phyloP scores from a whole-genome alignment of 2,113 vertebrate species.

The Rynchops niger region DNA sequence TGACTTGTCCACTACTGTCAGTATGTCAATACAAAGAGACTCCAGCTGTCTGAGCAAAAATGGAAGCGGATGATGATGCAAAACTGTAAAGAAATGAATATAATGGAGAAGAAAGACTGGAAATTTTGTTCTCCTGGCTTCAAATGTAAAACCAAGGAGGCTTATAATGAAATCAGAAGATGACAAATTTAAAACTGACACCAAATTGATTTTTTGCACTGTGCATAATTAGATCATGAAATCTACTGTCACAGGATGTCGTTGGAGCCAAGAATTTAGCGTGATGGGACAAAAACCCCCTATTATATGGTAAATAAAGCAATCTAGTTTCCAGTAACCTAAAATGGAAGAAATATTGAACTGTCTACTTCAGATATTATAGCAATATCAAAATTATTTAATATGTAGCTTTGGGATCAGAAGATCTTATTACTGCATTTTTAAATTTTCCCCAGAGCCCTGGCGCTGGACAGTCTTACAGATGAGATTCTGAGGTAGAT shows the following conservation, averaged over 20 bases:
- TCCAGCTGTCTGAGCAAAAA: not conserved
- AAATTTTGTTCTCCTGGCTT: not conserved
- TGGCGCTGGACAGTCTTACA: not conserved
- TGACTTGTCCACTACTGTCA: not conserved
- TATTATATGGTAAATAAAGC: not conserved
- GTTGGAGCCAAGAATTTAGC: not conserved
- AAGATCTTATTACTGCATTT: not conserved
- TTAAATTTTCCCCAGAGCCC: not conserved
- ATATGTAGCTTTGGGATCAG: not conserved
- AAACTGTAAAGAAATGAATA: not conserved
- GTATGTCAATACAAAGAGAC: not conserved
- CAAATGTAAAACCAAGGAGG: not conserved
- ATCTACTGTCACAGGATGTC: not conserved
- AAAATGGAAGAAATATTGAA: not conserved
- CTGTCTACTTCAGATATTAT: not conserved
- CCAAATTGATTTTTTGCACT: not conserved
- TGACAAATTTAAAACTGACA: not conserved
- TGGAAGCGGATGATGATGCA: not conserved
- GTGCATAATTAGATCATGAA: not conserved
- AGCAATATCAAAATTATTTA: not conserved
- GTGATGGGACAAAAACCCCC: not conserved
- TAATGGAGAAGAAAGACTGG: not conserved
- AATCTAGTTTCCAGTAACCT: not conserved
- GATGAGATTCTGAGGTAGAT: not conserved
- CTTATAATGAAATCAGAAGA: not conserved